Percentiles rank a stretch among this genome's conserved stretches.
Evolutionary conservation across 1,140 invertebrate species (phyloP).

Genomic region (Diplogasteroides magnus): DNA sequence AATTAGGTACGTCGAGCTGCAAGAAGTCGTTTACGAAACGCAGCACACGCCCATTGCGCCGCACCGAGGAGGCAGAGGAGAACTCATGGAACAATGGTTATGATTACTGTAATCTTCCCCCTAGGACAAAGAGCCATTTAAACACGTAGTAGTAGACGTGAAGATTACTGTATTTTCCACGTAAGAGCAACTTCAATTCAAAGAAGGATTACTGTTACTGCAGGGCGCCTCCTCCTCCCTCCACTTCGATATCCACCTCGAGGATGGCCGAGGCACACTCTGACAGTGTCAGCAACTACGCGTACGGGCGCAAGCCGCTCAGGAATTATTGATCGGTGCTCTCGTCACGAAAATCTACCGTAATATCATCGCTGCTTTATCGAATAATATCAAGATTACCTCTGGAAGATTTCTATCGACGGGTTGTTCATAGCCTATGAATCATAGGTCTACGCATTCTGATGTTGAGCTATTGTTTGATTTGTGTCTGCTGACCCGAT

Average conservation of each 20-base stretch:
- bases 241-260: background rate
- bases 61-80: background rate
- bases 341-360: background rate
- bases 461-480: too few species aligned
- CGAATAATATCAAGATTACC: background rate
- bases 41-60: background rate
- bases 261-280: background rate
- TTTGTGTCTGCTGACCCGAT: too few species aligned
- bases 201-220: too few species aligned
- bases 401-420: too few species aligned
- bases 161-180: background rate
- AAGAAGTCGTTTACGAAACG: background rate
- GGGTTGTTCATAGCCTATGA: too few species aligned
- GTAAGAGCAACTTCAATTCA: background rate
- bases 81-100: background rate
- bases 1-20: background rate
- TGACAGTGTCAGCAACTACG: background rate
- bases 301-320: background rate
- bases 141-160: background rate
- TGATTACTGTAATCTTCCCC: background rate
- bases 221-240: background rate
- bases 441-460: too few species aligned
- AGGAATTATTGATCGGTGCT: background rate
- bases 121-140: background rate
- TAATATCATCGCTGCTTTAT: background rate